Evolutionary conservation across 2,113 vertebrate genomes (phyloP), one percentile per base, ranked within the genome.

Genomic region (Cryptoleucopteryx plumbea): DNA sequence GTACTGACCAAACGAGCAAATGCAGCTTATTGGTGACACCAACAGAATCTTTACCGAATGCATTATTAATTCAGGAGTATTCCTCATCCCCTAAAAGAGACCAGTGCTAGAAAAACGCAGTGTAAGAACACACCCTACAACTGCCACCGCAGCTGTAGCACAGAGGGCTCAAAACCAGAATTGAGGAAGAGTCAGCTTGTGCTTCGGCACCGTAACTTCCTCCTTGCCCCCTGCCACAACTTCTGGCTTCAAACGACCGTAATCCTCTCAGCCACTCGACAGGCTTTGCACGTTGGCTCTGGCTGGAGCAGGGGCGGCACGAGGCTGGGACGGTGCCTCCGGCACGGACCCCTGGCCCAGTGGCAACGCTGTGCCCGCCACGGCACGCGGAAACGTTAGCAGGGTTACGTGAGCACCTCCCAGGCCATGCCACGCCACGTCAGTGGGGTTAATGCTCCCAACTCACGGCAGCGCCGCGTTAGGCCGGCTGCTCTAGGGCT

Each of bases 391-490:
- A 18, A n/a, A 43, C 1, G 3, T 95, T 94, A 96, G 92, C n/a
- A 5, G 78, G 81, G 90, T 95, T 95, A 96, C 0, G 4, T 3
- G 86, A 59, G 90, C 88, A 25, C 43, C 36, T 48, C 67, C 6
- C 50, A 4, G 36, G 71, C 84, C 45, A 10, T 40, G 82, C 65
- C 21, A 8, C 9, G 82, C 61, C 21, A 8, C 10, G 2, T 89
- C 96, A 96, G 93, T 85, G 71, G 73, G 86, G 96, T 97, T 97
- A 97, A 50, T 43, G 82, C 80, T 92, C 93, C 95, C 91, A 56
- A 83, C 84, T 96, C 96, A 96, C 91, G 52, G 85, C 83, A 96
- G 91, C 55, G 3, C 95, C 83, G 78, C 21, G 12, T 86, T 89
- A 96, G 91, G 79, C 67, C 13, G 40, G 82, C 95, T 89, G 87